Evolutionary conservation across 2,888 invertebrate species (phyloP), one percentile per base, ranked within the genome.

Genomic region (Athripsodes cinereus): DNA sequence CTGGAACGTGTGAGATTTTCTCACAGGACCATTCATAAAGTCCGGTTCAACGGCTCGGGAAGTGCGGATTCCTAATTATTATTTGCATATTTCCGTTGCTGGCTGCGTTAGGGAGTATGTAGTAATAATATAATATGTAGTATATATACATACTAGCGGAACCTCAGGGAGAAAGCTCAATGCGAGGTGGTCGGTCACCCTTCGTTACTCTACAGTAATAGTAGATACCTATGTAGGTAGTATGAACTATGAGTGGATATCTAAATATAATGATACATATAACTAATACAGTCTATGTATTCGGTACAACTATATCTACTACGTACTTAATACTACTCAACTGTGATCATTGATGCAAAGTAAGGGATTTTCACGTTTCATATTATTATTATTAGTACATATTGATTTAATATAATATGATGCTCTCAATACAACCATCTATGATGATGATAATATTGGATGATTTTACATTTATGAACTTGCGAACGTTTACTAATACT

Each of bases 31-130:
- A 49, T 22, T 49, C 21, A 21, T 49, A 40, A 40, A 2, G 40
- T 49, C 49, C 53, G 46, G 35, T 55, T 55, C 50, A 40, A 55
- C 46, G 16, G 58, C 49, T 53, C 53, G 22, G 51, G 22, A 47
- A 52, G 57, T 57, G 57, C 52, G 44, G 60, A 51, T 60, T 57
- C 52, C 49, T 60, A 60, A 60, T 60, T 60, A 60, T 60, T 60
- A 60, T 60, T 60, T 60, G 60, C 60, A 60, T 60, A 58, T 60
- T 60, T 57, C 53, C 57, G 54, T 49, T 40, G 13, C n/a, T 40
- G 26, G 40, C 40, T 13, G 40, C 40, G 40, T 16, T 40, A n/a
- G 40, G 40, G 13, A 40, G 16, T 16, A n/a, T n/a, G n/a, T n/a
- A n/a, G n/a, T n/a, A n/a, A n/a, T n/a, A n/a, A n/a, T n/a, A n/a